phyloP scores from a whole-genome alignment of 2,888 invertebrate species.

The Parnassius glacialis region DNA sequence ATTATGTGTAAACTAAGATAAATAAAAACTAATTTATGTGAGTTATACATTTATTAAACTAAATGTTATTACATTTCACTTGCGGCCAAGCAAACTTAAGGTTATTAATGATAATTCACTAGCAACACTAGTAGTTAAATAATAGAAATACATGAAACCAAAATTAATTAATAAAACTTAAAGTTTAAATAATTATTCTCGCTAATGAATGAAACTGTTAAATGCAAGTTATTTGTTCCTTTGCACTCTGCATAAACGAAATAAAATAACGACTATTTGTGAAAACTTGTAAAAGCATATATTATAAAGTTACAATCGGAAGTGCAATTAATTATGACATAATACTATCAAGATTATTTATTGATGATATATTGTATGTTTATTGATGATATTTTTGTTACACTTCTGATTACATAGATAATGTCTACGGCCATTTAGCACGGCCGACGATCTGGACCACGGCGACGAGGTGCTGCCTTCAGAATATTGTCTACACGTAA shows the following conservation, averaged over 20 bases:
- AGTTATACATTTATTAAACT: constrained; percentile 54
- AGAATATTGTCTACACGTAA: constrained; percentile 98
- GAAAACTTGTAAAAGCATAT: constrained; percentile 19
- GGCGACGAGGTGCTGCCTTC: constrained; percentile 92
- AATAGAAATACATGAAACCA: not conserved
- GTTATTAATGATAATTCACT: constrained; percentile 40
- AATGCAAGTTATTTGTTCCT: constrained; percentile 27
- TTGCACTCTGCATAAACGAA: constrained; percentile 25
- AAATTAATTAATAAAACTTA: constrained; percentile 4
- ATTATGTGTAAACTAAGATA: no score
- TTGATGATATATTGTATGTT: not conserved
- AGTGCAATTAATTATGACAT: not conserved
- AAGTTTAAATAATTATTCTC: constrained; percentile 5
- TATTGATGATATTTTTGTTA: not conserved
- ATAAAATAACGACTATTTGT: constrained; percentile 26
- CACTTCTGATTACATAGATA: constrained; percentile 6
- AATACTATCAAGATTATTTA: no score
- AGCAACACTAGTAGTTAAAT: constrained; percentile 47
- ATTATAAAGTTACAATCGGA: constrained; percentile 4
- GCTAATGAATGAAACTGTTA: constrained; percentile 6
- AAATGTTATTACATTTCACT: constrained; percentile 59
- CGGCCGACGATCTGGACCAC: constrained; percentile 91
- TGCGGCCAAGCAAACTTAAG: constrained; percentile 56
- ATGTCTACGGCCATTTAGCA: constrained; percentile 76
- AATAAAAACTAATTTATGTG: constrained; percentile 22